Evolutionary conservation across 2,797 vertebrate genomes (phyloP).

Genomic region (Cossypha polioptera): DNA sequence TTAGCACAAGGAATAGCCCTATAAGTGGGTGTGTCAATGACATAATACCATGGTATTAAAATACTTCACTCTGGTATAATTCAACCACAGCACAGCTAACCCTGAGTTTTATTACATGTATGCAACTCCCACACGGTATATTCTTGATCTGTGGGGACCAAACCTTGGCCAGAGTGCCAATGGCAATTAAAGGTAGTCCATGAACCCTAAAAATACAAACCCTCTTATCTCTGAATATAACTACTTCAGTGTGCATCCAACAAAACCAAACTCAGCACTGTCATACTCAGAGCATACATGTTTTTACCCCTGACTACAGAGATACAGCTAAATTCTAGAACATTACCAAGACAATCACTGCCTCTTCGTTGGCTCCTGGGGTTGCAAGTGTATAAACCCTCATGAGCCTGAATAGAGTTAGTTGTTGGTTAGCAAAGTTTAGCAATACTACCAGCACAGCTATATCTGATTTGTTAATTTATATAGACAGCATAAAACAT

Average conservation of each 20-base stretch:
- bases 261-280: accelerated
- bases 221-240: background rate
- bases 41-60: background rate
- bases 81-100: background rate
- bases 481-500: background rate
- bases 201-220: background rate
- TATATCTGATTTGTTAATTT: background rate
- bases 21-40: background rate
- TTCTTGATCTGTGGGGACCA: accelerated
- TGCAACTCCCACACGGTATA: background rate
- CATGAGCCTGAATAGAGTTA: background rate
- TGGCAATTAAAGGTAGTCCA: background rate
- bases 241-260: background rate
- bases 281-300: no score
- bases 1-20: background rate
- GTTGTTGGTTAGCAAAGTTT: background rate
- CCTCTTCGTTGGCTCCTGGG: accelerated
- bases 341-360: no score
- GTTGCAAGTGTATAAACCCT: background rate
- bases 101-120: background rate
- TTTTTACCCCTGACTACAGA: background rate
- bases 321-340: background rate
- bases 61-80: background rate
- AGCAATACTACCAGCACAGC: background rate
- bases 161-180: background rate